phyloP scores from a whole-genome alignment of 2,797 vertebrate species.

The Chelon auratus region DNA sequence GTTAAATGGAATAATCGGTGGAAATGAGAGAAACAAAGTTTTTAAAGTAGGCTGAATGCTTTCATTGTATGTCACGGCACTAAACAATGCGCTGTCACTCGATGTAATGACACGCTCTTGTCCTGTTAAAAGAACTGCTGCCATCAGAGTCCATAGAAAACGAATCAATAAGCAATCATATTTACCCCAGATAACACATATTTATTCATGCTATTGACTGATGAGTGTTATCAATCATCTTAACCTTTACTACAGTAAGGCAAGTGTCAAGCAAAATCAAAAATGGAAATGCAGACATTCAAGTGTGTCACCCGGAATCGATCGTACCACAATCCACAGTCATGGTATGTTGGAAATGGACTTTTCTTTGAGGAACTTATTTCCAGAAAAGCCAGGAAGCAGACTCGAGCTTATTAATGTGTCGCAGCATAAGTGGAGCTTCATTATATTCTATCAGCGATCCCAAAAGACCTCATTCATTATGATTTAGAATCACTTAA shows the following conservation, averaged over 20 bases:
- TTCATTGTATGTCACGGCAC: not conserved
- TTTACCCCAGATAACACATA: conserved; percentile 32
- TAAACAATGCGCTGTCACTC: conserved; percentile 9
- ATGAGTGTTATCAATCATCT: conserved; percentile 61
- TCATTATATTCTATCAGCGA: conserved; percentile 44
- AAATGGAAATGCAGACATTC: conserved; percentile 73
- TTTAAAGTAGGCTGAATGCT: conserved; percentile 6
- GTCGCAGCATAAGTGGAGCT: conserved; percentile 26
- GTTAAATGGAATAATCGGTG: conserved; percentile 48
- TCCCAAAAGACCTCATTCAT: conserved; percentile 21
- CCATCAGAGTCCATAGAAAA: conserved; percentile 8
- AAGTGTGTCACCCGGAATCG: conserved; percentile 51
- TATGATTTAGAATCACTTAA: not conserved
- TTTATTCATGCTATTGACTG: conserved; percentile 46
- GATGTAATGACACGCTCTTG: conserved; percentile 7
- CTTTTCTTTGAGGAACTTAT: conserved; percentile 23
- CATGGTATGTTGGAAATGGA: conserved; percentile 9
- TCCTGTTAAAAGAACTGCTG: conserved; percentile 3
- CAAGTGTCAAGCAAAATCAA: conserved; percentile 66
- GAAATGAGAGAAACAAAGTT: conserved; percentile 18
- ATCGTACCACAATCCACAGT: conserved; percentile 27
- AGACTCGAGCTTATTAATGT: conserved; percentile 42
- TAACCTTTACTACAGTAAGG: conserved; percentile 69
- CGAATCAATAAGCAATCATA: conserved; percentile 56
- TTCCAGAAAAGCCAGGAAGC: conserved; percentile 37